phyloP scores from a whole-genome alignment of 2,797 vertebrate species.

The Spinus pinus region DNA sequence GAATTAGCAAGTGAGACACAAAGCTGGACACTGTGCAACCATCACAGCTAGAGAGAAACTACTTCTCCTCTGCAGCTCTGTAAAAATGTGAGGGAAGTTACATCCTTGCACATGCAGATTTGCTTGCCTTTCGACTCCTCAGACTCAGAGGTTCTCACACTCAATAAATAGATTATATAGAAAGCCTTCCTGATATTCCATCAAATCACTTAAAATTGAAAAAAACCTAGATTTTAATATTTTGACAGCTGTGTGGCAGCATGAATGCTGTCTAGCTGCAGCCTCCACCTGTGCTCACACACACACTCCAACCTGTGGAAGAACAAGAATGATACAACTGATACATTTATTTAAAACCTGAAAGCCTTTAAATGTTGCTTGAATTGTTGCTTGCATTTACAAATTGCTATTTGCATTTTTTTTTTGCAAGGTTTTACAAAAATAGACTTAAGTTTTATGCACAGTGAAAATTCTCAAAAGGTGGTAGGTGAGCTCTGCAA shows the following conservation, averaged over 20 bases:
- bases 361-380: neutral
- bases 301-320: neutral
- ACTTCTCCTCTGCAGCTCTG: constrained; percentile 13
- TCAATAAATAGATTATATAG: constrained; percentile 3
- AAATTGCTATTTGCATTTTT: neutral
- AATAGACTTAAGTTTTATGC: neutral
- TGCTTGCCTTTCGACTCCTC: neutral
- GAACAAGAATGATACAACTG: neutral
- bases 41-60: neutral
- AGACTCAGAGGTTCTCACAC: neutral
- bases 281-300: neutral
- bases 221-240: neutral
- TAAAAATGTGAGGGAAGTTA: neutral
- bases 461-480: neutral
- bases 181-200: neutral
- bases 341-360: neutral
- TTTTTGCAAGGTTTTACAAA: neutral
- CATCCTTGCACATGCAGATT: constrained; percentile 29
- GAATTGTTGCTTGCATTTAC: neutral
- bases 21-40: neutral
- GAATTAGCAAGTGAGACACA: constrained; percentile 28
- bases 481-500: neutral
- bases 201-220: neutral
- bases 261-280: neutral
- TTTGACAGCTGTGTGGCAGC: neutral